Base-by-base conservation (phyloP, 1,140 invertebrate genomes). In the Papilio aristodemus region DNA sequence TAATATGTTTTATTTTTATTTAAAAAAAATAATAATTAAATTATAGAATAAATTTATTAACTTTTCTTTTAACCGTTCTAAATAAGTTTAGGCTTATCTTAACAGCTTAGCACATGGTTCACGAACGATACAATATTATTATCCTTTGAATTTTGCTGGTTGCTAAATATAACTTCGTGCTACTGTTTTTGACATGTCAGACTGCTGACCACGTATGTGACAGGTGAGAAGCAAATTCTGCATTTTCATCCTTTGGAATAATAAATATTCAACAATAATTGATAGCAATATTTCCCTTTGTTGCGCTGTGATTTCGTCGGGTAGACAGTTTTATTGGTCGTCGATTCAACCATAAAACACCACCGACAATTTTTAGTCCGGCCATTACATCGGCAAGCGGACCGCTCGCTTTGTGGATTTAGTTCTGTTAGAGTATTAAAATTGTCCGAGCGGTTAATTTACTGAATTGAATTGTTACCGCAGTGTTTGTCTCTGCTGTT, bases 201-300 rank as follows among this genome's bases (percentile, higher is more conserved):
- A 22, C 11, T 0, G 10, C 46, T 54, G 19, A 54, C 0, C 11
- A 54, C 19, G 17, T 10, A 54, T 54, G 46, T 54, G 46, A 22
- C 10, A 54, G 4, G 10, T 10, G 46, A 54, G 19, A 22, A 10
- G 19, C 46, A 54, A 54, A 13, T 11, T 54, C 10, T 22, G 19
- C 46, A 25, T 54, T 54, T 50, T 68, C 69, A 50, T 71, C 67
- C 67, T 70, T 60, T 70, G 75, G 77, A 75, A 71, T 74, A 77
- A 77, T 79, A 71, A 77, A 80, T 76, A 78, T 71, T 76, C 70
- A 19, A 60, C 70, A 77, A 68, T 77, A 78, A 82, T 80, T 78
- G 73, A 74, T 75, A 72, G 74, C 70, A 73, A 82, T 80, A 79
- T 79, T 76, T 72, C 67, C 58, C 74, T 79, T 76, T 77, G 71